Base-by-base conservation (phyloP, 2,888 invertebrate species). In the Saturnia japonica region DNA sequence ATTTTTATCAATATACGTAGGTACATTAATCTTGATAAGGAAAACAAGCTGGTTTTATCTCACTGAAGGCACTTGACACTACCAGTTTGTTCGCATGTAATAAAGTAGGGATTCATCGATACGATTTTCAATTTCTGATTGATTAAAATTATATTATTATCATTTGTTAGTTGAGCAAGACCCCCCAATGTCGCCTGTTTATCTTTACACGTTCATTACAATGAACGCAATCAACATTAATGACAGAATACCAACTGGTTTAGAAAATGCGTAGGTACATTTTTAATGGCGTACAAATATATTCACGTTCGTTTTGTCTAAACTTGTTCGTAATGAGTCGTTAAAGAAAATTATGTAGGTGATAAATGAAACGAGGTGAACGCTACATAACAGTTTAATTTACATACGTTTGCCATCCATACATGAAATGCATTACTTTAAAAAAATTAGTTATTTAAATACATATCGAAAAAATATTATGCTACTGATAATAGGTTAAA, bases 11-110 rank as follows among this genome's bases (percentile, higher is more conserved):
- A 84, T 79, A 79, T 81, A 76, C 72, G 78, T 81, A 81, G 72
- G 73, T 80, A 80, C 76, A 84, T 78, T 89, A 88, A 91, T 91
- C 91, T 91, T 91, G 93, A 93, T 93, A 93, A 93, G 91, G 84
- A 88, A 89, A 89, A 88, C 88, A 89, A 90, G 84, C 87, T 77
- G 81, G 86, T 87, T 60, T 90, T 91, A 92, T 91, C 91, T 89
- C 82, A 54, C 68, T 51, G 42, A 28, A 68, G 54, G 51, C 64
- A 68, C 71, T 68, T 66, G 62, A 71, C 60, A 47, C 45, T 47
- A 70, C 28, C 19, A 25, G 9, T 8, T 67, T 54, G 42, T 51
- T 66, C 42, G 11, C 43, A 57, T 11, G 11, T 34, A 19, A 64
- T 40, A 40, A 64, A n/a, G 12, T 19, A 64, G n/a, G 40, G 14